Conservation (phyloP, 1,140 invertebrate species). For the Caenorhabditis tropicalis region DNA sequence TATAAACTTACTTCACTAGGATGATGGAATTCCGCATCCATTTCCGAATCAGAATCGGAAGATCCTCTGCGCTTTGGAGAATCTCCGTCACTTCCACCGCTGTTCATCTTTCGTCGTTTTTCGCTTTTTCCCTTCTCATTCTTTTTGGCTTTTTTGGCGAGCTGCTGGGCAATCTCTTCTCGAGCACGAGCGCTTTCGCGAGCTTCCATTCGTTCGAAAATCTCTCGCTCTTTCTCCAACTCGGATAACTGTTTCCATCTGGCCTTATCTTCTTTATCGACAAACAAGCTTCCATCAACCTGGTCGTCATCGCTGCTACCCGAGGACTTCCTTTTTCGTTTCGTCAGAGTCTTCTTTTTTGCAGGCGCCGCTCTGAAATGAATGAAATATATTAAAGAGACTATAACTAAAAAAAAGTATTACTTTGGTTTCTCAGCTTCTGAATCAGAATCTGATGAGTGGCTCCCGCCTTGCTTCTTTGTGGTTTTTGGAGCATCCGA, state of each 20-base stretch:
- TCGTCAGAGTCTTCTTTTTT: slow-evolving; percentile 4
- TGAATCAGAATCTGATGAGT: not conserved
- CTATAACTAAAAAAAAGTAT: not conserved
- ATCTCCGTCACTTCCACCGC: slow-evolving; percentile 17
- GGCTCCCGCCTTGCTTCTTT: not conserved
- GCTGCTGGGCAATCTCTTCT: not conserved
- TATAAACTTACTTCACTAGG: slow-evolving; percentile 62
- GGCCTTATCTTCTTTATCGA: slow-evolving; percentile 23
- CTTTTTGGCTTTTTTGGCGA: slow-evolving; percentile 8
- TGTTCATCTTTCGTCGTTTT: not conserved
- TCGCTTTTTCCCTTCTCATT: slow-evolving; percentile 21
- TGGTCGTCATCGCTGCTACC: slow-evolving; percentile 9
- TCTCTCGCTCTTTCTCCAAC: slow-evolving; percentile 52
- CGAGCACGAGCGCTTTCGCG: slow-evolving; percentile 37
- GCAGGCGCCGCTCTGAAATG: slow-evolving; percentile 2
- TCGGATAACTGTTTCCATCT: slow-evolving; percentile 44
- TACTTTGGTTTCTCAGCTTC: slow-evolving; percentile 23
- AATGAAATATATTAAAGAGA: not conserved
- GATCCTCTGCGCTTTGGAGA: not conserved
- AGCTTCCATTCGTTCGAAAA: slow-evolving; percentile 56
- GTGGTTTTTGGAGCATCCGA: not conserved
- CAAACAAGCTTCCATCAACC: not conserved
- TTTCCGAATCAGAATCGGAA: slow-evolving; percentile 55
- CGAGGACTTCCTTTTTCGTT: not conserved
- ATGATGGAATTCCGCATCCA: slow-evolving; percentile 64